These are phyloP conservation scores for Exephanes ischioxanthus DNA, from an alignment of 2,888 invertebrate species.

Conservation along the genomic window DNA sequence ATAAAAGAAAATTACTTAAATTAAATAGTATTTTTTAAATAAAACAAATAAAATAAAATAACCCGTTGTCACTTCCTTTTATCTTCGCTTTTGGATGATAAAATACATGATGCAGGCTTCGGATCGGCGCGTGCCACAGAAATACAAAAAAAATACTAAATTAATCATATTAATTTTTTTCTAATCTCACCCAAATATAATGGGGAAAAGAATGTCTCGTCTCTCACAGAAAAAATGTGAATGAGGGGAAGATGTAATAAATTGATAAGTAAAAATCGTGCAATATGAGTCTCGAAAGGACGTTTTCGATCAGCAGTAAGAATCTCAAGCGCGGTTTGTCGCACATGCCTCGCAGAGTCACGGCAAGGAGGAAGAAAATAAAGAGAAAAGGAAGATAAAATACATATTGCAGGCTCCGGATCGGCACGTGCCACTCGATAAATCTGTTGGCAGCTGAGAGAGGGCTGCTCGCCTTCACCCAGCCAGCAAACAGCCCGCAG, in stretches of 20 bases:
- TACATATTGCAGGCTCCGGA: constrained; percentile 66
- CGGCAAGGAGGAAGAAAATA: constrained; percentile 5
- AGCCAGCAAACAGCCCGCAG: constrained; percentile 72
- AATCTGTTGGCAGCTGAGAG: constrained; percentile 85
- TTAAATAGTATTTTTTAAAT: no score
- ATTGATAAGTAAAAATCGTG: no score
- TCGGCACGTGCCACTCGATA: constrained; percentile 85
- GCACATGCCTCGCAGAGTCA: constrained; percentile 27
- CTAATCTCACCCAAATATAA: not conserved
- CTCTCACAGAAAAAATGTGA: not conserved
- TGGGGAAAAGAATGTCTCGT: not conserved
- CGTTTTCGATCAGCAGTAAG: not conserved
- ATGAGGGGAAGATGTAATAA: not conserved
- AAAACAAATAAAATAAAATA: no score
- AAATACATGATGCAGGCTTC: constrained; percentile 34
- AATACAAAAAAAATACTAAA: not conserved
- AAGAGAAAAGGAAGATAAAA: not conserved
- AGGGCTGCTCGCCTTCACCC: constrained; percentile 74
- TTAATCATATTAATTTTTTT: not conserved
- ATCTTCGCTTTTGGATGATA: not conserved
- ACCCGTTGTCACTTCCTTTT: no score
- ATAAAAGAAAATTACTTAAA: no score
- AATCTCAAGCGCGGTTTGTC: constrained; percentile 35
- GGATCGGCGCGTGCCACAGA: constrained; percentile 84
- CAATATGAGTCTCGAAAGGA: not conserved